Base-by-base conservation (phyloP, 2,888 invertebrate genomes). In the Hecatera dysodea region DNA sequence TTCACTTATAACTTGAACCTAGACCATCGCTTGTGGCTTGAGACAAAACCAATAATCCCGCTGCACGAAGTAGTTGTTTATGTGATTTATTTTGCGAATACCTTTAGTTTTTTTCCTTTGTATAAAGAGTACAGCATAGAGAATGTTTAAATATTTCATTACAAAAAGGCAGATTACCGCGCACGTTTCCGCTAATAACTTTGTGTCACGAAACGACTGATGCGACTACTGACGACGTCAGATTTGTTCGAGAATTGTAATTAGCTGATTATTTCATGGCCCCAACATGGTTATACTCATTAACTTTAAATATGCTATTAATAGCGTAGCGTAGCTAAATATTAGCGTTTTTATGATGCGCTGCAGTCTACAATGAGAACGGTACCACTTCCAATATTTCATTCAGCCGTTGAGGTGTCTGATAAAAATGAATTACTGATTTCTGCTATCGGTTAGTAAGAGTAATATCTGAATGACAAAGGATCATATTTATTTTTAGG, bases 151-250 rank as follows among this genome's bases (percentile, higher is more conserved):
- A 74, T 70, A 76, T 71, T 81, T 69, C 57, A 85, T 77, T 80
- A 71, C 60, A 75, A 83, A 83, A 80, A 78, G 57, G 65, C 63
- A 75, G 65, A 70, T 69, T 78, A 65, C 64, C 24, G 67, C 60
- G 64, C 66, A 66, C 68, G 81, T 77, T 84, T 82, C 73, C 70
- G 85, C 82, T 91, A 92, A 92, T 91, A 89, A 88, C 81, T 66
- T 75, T 69, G 55, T 73, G 90, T 89, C 93, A 93, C 91, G 93
- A 84, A 88, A 88, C 84, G 61, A 44, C 57, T 75, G 81, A 78
- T 82, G 84, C 81, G 83, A 75, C 84, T 80, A 83, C 82, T 78
- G 63, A 65, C 61, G 72, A 60, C 48, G 67, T 76, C 70, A 67
- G 68, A 78, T 80, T 77, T 59, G 67, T 73, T 64, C 55, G 48